Evolutionary conservation across 2,113 vertebrate genomes (phyloP).

Genomic region (Illadopsis cleaveri): DNA sequence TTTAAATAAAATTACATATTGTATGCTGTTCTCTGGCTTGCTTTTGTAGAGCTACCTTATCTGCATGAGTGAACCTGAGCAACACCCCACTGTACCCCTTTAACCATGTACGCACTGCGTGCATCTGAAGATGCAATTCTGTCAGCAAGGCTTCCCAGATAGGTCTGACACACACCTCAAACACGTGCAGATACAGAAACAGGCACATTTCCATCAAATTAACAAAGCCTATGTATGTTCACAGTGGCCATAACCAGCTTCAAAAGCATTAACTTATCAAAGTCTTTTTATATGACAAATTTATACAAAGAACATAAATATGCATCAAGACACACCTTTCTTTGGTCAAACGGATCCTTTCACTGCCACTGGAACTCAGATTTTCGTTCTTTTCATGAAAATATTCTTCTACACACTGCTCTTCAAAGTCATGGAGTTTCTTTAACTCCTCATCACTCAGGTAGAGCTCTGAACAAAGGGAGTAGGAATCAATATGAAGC

Average conservation of each 20-base stretch:
- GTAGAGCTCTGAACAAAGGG: constrained; percentile 82
- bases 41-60: background rate
- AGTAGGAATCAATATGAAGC: background rate
- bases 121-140: background rate
- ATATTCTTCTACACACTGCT: constrained; percentile 88
- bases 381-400: constrained; percentile 84
- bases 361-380: constrained; percentile 75
- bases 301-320: background rate
- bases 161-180: background rate
- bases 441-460: constrained; percentile 88
- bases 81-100: background rate
- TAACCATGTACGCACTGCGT: background rate
- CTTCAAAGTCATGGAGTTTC: constrained; percentile 94
- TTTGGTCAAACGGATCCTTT: constrained; percentile 84
- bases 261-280: background rate
- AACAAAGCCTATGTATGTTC: background rate
- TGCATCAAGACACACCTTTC: constrained; percentile 73
- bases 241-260: background rate
- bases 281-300: background rate
- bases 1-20: background rate
- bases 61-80: background rate
- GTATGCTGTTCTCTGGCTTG: fast-evolving
- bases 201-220: background rate
- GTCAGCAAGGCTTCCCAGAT: background rate
- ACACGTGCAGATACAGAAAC: background rate